Conservation (phyloP, 2,888 invertebrate genomes). For the Polietes domitor region DNA sequence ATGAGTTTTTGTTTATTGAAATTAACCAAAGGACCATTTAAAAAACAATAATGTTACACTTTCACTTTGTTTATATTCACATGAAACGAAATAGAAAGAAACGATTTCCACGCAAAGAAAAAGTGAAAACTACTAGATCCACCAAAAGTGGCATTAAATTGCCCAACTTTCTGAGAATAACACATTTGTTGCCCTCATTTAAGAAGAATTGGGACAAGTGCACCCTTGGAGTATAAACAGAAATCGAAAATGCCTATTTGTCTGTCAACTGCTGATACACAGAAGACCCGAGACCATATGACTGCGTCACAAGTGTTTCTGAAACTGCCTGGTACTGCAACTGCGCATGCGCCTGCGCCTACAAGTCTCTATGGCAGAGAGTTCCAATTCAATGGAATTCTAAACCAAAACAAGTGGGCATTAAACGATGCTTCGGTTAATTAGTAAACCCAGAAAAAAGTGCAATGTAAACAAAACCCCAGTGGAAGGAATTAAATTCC, state of each 20-base stretch:
- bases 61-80: constrained; percentile 29
- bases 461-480: constrained; percentile 50
- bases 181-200: constrained; percentile 22
- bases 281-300: constrained; percentile 17
- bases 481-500: constrained; percentile 17
- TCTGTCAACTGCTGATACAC: constrained; percentile 53
- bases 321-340: not conserved
- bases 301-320: constrained; percentile 26
- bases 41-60: constrained; percentile 11
- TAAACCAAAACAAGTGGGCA: constrained; percentile 48
- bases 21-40: constrained; percentile 1
- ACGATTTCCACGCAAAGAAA: not conserved
- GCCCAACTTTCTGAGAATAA: constrained; percentile 48
- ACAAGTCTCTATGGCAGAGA: constrained; percentile 39
- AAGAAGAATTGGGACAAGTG: constrained; percentile 41
- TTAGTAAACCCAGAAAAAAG: constrained; percentile 51
- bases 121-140: constrained; percentile 46
- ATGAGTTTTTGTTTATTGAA: constrained; percentile 1
- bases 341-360: constrained; percentile 36
- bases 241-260: constrained; percentile 56
- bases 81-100: not conserved
- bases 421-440: constrained; percentile 50
- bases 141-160: constrained; percentile 52
- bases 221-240: constrained; percentile 12
- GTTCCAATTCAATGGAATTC: constrained; percentile 52